Evolutionary conservation across 30 jellyfish, hydroid and myxozoan genomes (phyloP), one percentile per base, ranked within the genome.

Genomic region (Chironex yamaguchii): DNA sequence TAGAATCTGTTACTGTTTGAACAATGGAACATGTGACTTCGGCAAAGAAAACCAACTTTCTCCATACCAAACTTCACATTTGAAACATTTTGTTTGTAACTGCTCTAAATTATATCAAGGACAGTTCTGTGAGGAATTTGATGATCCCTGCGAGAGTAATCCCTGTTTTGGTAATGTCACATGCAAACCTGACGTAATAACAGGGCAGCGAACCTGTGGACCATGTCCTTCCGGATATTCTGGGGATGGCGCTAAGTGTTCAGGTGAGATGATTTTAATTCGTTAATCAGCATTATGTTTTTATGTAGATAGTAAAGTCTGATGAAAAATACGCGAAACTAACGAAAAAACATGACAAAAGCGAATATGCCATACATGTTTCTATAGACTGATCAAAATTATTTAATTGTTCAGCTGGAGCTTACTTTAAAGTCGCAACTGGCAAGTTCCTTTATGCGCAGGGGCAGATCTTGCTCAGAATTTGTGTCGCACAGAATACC

Each of bases 231-330:
- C 22, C 2, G 85, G 90, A 27, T 75, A 29, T 33, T 28, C 76
- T 34, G 96, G 96, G 4, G 86, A 86, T 75, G 96, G 96, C 2
- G 29, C 72, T 54, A 72, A 71, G 28, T 85, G 95, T 30, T 51
- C 0, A 11, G 95, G 95, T 85, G 17, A 42, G 58, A 42, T 42
- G 17, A 42, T 6, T 42, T 9, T 9, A 42, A 6, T 42, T 42
- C 58, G 9, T 42, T 6, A 9, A 6, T 42, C 17, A 6, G 58
- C 17, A 6, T 42, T 42, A 6, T 42, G 9, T 17, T 6, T 42
- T 42, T 42, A 6, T 42, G 58, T 42, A 6, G 17, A 42, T n/a
- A n/a, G n/a, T n/a, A n/a, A n/a, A n/a, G n/a, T n/a, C n/a, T n/a
- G n/a, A n/a, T n/a, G n/a, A n/a, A n/a, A n/a, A n/a, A n/a, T n/a